Percentiles rank a stretch among this genome's conserved stretches.
Conservation (phyloP, 2,888 invertebrate species). For the Phlogophora meticulosa region DNA sequence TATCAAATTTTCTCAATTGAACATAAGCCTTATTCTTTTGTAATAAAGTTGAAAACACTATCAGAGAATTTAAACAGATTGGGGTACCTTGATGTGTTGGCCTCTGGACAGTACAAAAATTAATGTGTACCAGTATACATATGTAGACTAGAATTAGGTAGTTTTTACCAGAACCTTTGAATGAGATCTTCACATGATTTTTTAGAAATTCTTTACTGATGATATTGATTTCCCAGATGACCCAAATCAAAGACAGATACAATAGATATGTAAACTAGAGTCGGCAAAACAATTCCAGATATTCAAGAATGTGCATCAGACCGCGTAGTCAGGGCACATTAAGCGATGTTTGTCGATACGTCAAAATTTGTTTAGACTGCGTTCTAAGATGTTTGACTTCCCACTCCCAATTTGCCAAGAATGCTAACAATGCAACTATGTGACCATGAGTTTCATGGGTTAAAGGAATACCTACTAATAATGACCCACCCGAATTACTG, state of each 20-base stretch:
- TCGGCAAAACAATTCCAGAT: not conserved
- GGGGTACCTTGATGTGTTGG: too few species aligned
- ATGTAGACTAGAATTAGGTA: not conserved
- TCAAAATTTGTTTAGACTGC: slow-evolving; percentile 40
- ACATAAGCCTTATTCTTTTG: too few species aligned
- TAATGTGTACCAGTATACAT: too few species aligned
- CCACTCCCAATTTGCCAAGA: slow-evolving; percentile 9
- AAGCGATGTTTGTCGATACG: slow-evolving; percentile 27
- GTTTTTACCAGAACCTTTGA: not conserved
- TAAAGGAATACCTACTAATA: not conserved
- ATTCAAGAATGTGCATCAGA: slow-evolving; percentile 5
- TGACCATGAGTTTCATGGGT: not conserved
- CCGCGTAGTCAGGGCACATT: slow-evolving; percentile 16
- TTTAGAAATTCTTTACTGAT: not conserved
- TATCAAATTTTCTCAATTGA: too few species aligned
- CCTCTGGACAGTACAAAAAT: too few species aligned
- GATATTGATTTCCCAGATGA: not conserved
- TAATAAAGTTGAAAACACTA: too few species aligned
- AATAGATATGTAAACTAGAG: not conserved
- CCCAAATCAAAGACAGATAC: not conserved
- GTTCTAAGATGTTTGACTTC: slow-evolving; percentile 20
- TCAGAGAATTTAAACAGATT: too few species aligned
- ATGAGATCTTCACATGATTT: not conserved
- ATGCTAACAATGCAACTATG: slow-evolving; percentile 10
- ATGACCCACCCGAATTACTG: too few species aligned